Evolutionary conservation across 2,797 vertebrate species (phyloP), one percentile per base, ranked within the genome.

Genomic region (Yasuhikotakia modesta): DNA sequence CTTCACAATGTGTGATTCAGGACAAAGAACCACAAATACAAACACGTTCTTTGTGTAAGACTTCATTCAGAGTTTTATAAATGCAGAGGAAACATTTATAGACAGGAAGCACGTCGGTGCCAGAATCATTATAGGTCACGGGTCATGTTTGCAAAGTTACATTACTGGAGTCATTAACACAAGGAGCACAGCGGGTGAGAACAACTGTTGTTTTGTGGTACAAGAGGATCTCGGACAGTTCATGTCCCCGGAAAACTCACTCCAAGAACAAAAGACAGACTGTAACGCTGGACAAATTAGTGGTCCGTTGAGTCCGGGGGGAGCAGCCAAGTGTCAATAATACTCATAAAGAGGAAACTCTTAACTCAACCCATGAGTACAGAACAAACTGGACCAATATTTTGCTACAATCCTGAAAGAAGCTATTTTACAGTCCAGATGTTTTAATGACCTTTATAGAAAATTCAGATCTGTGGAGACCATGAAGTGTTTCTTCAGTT

Each of bases 141-240:
- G 77, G 52, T 77, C 79, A 81, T 73, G 79, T 81, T 85, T 81
- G 53, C 21, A 79, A 70, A 78, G 65, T 75, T 73, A 73, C 52
- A 78, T 77, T 50, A 71, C 19, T 65, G 70, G 32, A 19, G 77
- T 32, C 53, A 77, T 78, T 77, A 79, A 64, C 70, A 53, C 24
- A 39, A 60, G 64, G 57, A 50, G 70, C 73, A 74, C 57, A 45
- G 7, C 24, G 60, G 43, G 19, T 19, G 2, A 48, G 75, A 80
- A 87, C 83, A 84, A 86, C 22, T 68, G 58, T 68, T 70, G 74
- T 76, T 74, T 77, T 85, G 81, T 86, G 69, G 71, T 43, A 48
- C 61, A 57, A 69, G 30, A 45, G 74, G 61, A 13, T 64, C 70
- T 46, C 39, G 19, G 45, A 57, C 58, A 73, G 74, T 48, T 80